Base-by-base conservation (phyloP, 1,140 invertebrate genomes). In the Oryctes rhinoceros region DNA sequence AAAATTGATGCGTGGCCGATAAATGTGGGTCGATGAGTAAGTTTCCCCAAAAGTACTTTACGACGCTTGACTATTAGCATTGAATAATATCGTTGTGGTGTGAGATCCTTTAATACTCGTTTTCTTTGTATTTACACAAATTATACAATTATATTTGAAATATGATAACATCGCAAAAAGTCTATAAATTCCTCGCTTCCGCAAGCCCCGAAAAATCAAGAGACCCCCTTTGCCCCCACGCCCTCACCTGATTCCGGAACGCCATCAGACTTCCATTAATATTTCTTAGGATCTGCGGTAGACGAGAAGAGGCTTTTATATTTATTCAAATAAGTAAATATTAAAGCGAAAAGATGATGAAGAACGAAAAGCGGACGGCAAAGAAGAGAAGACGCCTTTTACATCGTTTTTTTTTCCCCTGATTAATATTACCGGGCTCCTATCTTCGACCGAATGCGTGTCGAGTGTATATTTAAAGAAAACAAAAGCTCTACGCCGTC, bases 241-340 rank as follows among this genome's bases (percentile, higher is more conserved):
- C 49, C n/a, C 49, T 18, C n/a, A 18, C 53, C 13, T 6, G 53
- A n/a, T 59, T 6, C 53, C n/a, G 53, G 18, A 59, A 59, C 53
- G 2, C 24, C 24, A 59, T 18, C 53, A 18, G 15, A 18, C 53
- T 59, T 59, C 53, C 53, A 59, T 59, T 59, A 59, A 59, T 59
- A 59, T 59, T 59, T 59, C 15, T 59, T n/a, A 15, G 18, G 53
- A n/a, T 59, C n/a, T 59, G 53, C 53, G 53, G 53, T 59, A 59
- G 24, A 30, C 53, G 49, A 13, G 53, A 59, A 44, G 53, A 59
- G 15, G 53, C 53, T 59, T 59, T 59, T 59, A 59, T 59, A 59
- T 59, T 59, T 59, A 59, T 59, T 59, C 53, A 59, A 59, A 59
- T 59, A 59, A 59, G 53, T 59, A 59, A 59, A 59, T 18, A 59